Conservation (phyloP, 2,113 vertebrate genomes). For the Entosphenus tridentatus region DNA sequence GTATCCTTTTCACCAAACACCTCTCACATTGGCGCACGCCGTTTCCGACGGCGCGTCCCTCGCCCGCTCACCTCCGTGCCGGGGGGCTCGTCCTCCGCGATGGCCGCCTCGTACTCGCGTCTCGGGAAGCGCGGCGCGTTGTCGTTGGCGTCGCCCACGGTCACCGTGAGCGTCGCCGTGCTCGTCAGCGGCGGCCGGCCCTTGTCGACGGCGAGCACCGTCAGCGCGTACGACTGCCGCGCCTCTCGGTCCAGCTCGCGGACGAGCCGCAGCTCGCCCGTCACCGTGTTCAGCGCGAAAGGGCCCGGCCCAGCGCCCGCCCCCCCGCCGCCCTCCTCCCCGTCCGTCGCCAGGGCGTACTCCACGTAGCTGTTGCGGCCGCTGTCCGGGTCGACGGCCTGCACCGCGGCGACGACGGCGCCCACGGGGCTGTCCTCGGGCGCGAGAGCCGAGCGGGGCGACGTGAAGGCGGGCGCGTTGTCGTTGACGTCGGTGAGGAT, state of each 20-base stretch:
- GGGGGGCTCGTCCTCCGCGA: constrained; percentile 65
- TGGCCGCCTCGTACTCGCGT: constrained; percentile 49
- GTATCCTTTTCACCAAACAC: too few species aligned
- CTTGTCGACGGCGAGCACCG: constrained; percentile 67
- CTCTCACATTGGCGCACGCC: too few species aligned
- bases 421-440: constrained; percentile 72
- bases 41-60: too few species aligned
- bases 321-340: not conserved
- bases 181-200: constrained; percentile 54
- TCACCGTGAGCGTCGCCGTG: constrained; percentile 66
- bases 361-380: constrained; percentile 92
- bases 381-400: constrained; percentile 54
- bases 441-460: constrained; percentile 51
- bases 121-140: constrained; percentile 67
- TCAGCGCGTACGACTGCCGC: constrained; percentile 55
- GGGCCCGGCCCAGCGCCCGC: constrained; percentile 28
- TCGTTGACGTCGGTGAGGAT: constrained; percentile 82
- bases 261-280: constrained; percentile 44
- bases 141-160: constrained; percentile 81
- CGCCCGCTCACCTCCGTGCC: constrained; percentile 40
- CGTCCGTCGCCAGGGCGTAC: constrained; percentile 29
- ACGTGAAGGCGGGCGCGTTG: constrained; percentile 52
- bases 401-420: constrained; percentile 50
- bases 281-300: constrained; percentile 57
- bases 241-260: constrained; percentile 73